Base-by-base conservation (phyloP, 92 coral and sea anemone species). In the Zoanthus solanderi region DNA sequence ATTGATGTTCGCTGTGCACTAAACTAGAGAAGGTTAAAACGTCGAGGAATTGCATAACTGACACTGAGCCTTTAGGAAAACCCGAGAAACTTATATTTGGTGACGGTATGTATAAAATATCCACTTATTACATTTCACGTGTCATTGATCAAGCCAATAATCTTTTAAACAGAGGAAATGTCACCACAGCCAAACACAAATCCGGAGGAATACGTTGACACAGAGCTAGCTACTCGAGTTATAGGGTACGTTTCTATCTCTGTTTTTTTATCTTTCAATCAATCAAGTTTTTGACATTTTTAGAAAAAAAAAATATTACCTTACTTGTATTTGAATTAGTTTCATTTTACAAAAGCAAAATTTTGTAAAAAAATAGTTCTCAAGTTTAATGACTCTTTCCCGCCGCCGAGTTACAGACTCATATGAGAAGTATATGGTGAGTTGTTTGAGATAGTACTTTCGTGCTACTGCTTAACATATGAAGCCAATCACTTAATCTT, bases 221-320 rank as follows among this genome's bases (percentile, higher is more conserved):
- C 94, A 31, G 92, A 88, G 29, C 90, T 94, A 42, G 96, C 96
- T 14, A 83, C 90, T 44, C 92, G 86, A 71, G 91, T 94, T 9
- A 78, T 72, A 8, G 94, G 96, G 96, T 94, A 81, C 46, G 94
- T 84, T 32, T 31, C 2, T 63, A 11, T 50, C 8, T 47, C 5
- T 60, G 8, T 60, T 3, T 14, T 16, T 60, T 4, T 60, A 7
- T 14, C 6, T n/a, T n/a, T 60, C 23, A 14, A 7, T 14, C 17
- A 60, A 6, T 15, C 7, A 60, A 0, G 23, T 60, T 15, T 14
- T 60, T 60, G 67, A 60, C 67, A 60, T 56, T 17, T 9, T 4
- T 9, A 9, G 17, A 10, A 50, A 50, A 50, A 10, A 50, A 50
- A 50, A 50, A 50, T 14, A 9, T 37, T 37, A 2, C 42, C 4